Conservation (phyloP, 2,113 vertebrate species). For the Pseudopipra pipra region DNA sequence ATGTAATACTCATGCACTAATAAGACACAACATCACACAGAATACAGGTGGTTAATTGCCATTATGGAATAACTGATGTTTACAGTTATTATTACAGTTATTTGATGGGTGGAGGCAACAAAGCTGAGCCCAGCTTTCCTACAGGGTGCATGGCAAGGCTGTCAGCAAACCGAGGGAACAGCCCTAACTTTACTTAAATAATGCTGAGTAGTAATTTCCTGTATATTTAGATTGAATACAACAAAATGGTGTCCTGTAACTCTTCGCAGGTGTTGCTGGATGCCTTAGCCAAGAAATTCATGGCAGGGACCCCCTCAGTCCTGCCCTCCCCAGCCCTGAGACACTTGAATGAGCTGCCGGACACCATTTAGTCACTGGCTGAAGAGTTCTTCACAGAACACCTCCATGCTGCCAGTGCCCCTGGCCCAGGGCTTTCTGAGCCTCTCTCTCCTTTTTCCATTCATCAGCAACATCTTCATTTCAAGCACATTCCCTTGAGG, state of each 20-base stretch:
- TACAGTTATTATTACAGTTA: neutral
- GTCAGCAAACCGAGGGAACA: neutral
- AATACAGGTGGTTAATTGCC: neutral
- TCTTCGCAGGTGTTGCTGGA: neutral
- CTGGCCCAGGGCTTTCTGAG: neutral
- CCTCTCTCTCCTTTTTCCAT: neutral
- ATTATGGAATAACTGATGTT: neutral
- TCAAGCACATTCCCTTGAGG: neutral
- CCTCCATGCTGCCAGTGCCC: fast-evolving
- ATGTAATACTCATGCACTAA: neutral
- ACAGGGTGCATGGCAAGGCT: too few species aligned
- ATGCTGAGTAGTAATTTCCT: neutral
- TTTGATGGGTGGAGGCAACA: too few species aligned
- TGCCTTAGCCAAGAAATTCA: neutral
- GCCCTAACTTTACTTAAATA: neutral
- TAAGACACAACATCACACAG: neutral
- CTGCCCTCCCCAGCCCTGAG: neutral
- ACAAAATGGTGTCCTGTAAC: neutral
- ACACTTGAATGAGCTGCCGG: neutral
- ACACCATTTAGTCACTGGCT: neutral
- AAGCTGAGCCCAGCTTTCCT: neutral
- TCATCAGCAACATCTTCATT: constrained; percentile 6
- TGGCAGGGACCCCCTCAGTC: neutral
- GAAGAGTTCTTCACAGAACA: neutral
- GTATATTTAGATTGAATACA: neutral